Conservation (phyloP, 2,888 invertebrate species). For the Lasioglossum villosulum region DNA sequence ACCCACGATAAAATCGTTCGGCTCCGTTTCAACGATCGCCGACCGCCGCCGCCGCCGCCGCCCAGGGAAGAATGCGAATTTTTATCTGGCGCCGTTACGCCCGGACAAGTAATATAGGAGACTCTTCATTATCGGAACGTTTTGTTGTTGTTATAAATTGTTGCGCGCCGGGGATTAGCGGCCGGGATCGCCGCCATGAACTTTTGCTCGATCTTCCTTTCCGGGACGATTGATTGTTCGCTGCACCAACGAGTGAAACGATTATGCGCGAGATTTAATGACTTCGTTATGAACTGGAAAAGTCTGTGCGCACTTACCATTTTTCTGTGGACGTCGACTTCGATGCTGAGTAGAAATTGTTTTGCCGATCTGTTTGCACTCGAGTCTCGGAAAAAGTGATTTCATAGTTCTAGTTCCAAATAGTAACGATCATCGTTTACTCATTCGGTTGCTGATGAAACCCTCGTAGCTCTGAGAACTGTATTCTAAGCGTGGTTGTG, state of each 20-base stretch:
- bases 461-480: neutral
- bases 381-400: neutral
- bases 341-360: neutral
- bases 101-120: neutral
- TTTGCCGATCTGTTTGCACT: neutral
- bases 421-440: neutral
- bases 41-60: conserved; percentile 3
- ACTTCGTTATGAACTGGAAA: neutral
- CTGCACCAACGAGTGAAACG: neutral
- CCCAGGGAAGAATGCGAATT: conserved; percentile 11
- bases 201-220: neutral
- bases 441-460: neutral
- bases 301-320: neutral
- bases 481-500: neutral
- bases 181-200: neutral
- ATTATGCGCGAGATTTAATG: neutral
- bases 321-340: neutral
- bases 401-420: neutral
- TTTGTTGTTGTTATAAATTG: neutral
- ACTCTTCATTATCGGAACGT: conserved; percentile 17
- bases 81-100: conserved; percentile 18
- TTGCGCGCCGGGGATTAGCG: neutral
- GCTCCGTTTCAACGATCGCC: conserved; percentile 19
- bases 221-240: neutral
- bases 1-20: conserved; percentile 16